Conservation (phyloP, 2,888 invertebrate genomes). For the Sinotaia quadrata region DNA sequence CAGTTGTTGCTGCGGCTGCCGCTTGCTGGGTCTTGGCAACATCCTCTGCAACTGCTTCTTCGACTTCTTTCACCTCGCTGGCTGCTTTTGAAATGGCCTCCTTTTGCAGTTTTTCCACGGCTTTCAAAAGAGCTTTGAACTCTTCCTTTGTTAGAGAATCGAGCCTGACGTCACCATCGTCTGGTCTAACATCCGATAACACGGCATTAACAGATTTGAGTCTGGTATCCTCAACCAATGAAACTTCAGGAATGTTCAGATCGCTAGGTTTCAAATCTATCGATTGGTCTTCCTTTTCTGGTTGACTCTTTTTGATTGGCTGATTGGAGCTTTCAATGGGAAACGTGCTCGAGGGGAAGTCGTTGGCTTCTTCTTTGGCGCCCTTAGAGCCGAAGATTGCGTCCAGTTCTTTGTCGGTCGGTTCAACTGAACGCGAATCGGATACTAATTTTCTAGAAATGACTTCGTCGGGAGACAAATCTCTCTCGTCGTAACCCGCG, state of each 20-base stretch:
- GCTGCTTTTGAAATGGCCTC: constrained; percentile 18
- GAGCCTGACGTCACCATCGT: constrained; percentile 2
- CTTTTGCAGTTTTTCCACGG: constrained; percentile 36
- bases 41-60: constrained; percentile 20
- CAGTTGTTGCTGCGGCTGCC: background rate
- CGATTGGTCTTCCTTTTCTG: background rate
- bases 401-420: constrained; percentile 33
- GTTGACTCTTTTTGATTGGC: background rate
- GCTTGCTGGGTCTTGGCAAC: constrained; percentile 4
- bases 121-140: constrained; percentile 36
- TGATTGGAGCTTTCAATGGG: no score
- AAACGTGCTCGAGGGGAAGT: background rate
- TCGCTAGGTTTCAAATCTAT: constrained; percentile 26
- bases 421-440: constrained; percentile 4
- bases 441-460: no score
- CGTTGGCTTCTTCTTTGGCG: constrained; percentile 7
- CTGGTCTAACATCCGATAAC: background rate
- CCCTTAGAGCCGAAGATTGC: constrained; percentile 31
- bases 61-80: constrained; percentile 24
- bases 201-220: background rate
- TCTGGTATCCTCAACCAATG: constrained; percentile 1
- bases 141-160: constrained; percentile 36
- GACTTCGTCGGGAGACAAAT: background rate
- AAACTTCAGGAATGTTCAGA: background rate
- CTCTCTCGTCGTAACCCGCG: constrained; percentile 1